A percentile compares a stretch with the other conserved stretches of the same genome.
Conservation (phyloP, 2,888 invertebrate species). For the Erebia ligea region DNA sequence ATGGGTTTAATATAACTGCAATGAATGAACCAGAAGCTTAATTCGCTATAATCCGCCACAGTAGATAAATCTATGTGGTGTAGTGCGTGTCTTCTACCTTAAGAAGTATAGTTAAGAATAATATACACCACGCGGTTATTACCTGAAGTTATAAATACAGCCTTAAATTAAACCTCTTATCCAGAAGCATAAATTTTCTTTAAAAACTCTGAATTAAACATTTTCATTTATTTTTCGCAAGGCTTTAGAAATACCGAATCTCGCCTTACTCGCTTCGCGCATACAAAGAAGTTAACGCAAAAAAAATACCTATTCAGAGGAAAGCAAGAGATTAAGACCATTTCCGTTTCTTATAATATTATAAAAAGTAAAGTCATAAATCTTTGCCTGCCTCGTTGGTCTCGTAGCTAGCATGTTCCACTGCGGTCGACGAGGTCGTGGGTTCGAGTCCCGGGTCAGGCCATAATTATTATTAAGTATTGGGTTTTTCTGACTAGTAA, state of each 20-base stretch:
- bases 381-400: too few species aligned
- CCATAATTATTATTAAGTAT: too few species aligned
- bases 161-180: conserved; percentile 9
- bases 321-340: conserved; percentile 17
- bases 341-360: conserved; percentile 3
- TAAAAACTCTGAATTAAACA: neutral
- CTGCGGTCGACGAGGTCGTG: too few species aligned
- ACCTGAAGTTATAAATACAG: conserved; percentile 6
- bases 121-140: neutral
- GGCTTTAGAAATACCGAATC: conserved; percentile 1
- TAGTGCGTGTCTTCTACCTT: too few species aligned
- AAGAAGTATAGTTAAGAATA: too few species aligned
- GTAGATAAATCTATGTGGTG: too few species aligned
- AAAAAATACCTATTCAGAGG: conserved; percentile 14
- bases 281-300: conserved; percentile 14
- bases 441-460: too few species aligned
- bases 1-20: too few species aligned
- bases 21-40: too few species aligned
- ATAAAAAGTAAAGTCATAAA: conserved; percentile 22
- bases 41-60: too few species aligned
- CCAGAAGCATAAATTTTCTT: neutral
- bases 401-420: too few species aligned
- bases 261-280: neutral
- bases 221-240: conserved; percentile 19
- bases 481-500: too few species aligned